These are phyloP conservation scores for Galago senegalensis DNA, from an alignment of 2,797 vertebrate genomes.

Conservation along the genomic window DNA sequence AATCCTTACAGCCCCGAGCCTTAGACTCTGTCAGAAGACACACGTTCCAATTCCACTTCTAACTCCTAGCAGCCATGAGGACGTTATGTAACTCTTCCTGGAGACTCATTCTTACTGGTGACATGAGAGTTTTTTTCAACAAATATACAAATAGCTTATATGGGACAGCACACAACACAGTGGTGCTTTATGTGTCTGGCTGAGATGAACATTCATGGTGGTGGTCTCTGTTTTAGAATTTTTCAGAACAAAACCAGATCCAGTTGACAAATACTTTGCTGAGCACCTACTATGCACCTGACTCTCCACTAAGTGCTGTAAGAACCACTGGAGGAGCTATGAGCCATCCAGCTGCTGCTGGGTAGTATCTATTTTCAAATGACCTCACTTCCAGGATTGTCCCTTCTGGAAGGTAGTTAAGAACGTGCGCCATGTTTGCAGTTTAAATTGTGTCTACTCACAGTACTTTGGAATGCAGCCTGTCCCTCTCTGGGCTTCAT, in stretches of 20 bases:
- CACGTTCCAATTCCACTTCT: neutral
- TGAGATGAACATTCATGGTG: neutral
- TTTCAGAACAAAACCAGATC: constrained; percentile 25
- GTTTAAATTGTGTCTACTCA: constrained; percentile 46
- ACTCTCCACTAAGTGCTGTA: neutral
- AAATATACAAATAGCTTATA: neutral
- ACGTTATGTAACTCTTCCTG: neutral
- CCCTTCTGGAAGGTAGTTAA: constrained; percentile 47
- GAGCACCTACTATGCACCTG: neutral
- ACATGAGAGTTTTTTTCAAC: neutral
- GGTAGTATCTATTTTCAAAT: constrained; percentile 57
- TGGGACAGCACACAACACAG: neutral
- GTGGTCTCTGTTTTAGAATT: neutral
- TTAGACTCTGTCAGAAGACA: neutral
- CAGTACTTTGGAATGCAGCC: neutral
- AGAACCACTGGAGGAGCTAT: neutral
- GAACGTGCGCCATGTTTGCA: neutral
- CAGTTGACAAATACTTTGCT: neutral
- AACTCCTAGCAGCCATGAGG: neutral
- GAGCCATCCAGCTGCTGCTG: neutral
- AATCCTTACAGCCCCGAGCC: neutral
- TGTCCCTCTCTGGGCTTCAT: constrained; percentile 30
- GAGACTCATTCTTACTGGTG: neutral
- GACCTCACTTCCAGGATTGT: neutral
- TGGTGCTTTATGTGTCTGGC: neutral